Evolutionary conservation across 2,797 vertebrate species (phyloP), one percentile per base, ranked within the genome.

Genomic region (Diceros bicornis): DNA sequence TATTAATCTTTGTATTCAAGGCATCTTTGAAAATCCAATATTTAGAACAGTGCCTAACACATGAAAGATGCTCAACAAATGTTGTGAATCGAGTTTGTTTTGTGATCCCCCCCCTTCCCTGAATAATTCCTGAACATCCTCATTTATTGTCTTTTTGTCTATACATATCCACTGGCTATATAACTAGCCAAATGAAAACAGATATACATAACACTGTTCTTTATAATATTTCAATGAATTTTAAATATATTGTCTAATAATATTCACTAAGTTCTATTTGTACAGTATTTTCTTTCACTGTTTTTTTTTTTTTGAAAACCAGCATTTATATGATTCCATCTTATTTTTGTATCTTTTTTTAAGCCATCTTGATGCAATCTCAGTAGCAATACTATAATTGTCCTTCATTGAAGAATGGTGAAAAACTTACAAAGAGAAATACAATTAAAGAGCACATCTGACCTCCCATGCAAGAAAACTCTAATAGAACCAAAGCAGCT

Each of bases 181-280:
- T 20, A 90, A 52, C 6, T 87, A 92, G 29, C 50, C 64, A 62
- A 96, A 90, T 89, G 50, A 92, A 88, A 91, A 78, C 10, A 85
- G 25, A 62, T 68, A 77, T 0, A 64, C 14, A 52, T 55, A 89
- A 83, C 16, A 81, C 17, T 72, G 7, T 72, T 89, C 62, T 92
- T 74, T 59, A 62, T 85, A 95, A 83, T 57, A 84, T 41, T 62
- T 93, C n/a, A 29, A 71, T 64, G 50, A 91, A 77, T 79, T 94
- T 94, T 91, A 92, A 89, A 88, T 69, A 89, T 37, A 92, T 3
- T 25, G 6, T 88, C 78, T 95, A 96, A 68, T 50, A 59, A 86
- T 84, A 84, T 27, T 47, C 21, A 78, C 7, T 68, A 74, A 44
- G 44, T 84, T 95, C 89, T 61, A 88, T 82, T 94, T 81, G 29